These are phyloP conservation scores for Pimephales promelas DNA, from an alignment of 2,113 vertebrate species.

Conservation along the genomic window DNA sequence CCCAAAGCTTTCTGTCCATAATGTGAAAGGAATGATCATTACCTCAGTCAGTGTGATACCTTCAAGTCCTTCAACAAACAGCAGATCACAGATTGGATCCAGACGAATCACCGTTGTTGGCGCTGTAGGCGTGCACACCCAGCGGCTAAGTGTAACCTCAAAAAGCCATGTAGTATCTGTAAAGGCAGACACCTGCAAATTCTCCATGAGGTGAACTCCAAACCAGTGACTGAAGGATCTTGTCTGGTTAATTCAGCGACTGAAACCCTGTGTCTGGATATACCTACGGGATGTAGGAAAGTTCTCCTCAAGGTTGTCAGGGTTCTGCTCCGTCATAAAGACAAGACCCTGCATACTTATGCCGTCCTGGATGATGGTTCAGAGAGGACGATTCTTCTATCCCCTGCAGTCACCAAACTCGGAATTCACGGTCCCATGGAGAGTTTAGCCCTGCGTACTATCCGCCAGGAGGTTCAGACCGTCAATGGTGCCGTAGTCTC, in stretches of 20 bases:
- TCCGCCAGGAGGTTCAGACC: constrained; percentile 40
- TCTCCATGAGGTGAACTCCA: neutral
- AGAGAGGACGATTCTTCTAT: constrained; percentile 27
- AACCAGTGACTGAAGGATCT: neutral
- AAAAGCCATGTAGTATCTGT: neutral
- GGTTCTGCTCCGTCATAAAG: constrained; percentile 21
- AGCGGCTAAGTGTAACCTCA: neutral
- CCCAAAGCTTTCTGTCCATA: neutral
- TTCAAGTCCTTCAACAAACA: neutral
- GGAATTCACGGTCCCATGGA: constrained; percentile 1
- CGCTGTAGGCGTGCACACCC: neutral
- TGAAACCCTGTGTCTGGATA: constrained; percentile 9
- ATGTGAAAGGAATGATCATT: neutral
- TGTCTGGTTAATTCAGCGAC: neutral
- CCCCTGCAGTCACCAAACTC: constrained; percentile 10
- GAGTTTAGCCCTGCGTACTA: constrained; percentile 19
- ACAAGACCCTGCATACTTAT: neutral
- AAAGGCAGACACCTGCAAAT: neutral
- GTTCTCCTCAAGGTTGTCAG: constrained; percentile 44
- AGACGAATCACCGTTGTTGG: neutral
- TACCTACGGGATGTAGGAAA: neutral
- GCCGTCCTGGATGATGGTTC: constrained; percentile 34
- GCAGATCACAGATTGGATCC: neutral
- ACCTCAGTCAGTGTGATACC: neutral
- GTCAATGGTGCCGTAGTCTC: constrained; percentile 7